Percentiles rank a stretch among this genome's conserved stretches.
Conservation (phyloP, 1,140 invertebrate species). For the Drosophila albomicans region DNA sequence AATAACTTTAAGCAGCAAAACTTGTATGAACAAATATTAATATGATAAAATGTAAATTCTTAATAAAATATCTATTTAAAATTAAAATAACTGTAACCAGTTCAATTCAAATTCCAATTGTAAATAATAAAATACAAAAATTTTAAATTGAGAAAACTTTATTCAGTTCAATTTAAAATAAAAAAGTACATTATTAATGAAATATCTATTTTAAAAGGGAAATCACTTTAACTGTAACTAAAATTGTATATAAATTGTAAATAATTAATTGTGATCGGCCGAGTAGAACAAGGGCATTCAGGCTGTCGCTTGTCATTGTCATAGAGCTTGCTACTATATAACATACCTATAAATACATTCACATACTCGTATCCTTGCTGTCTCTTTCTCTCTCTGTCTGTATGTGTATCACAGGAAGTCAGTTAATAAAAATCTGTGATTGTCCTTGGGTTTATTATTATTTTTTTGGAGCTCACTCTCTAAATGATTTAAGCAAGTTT, state of each 20-base stretch:
- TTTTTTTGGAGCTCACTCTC: conserved; percentile 53
- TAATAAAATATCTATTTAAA: no score
- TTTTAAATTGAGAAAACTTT: no score
- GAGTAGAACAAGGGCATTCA: neutral
- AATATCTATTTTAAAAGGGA: no score
- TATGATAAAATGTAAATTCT: no score
- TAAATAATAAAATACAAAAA: no score
- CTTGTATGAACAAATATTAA: no score
- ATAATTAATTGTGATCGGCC: conserved; percentile 1
- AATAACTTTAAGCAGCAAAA: no score
- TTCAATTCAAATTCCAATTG: no score
- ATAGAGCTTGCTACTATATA: neutral
- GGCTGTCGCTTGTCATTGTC: neutral
- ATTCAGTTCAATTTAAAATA: no score
- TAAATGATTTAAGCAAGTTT: conserved; percentile 58
- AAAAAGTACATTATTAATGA: no score
- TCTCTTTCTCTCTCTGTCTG: neutral
- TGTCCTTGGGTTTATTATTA: conserved; percentile 35
- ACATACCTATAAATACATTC: neutral
- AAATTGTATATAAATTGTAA: neutral
- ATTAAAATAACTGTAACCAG: no score
- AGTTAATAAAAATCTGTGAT: conserved; percentile 56
- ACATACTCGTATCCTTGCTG: neutral
- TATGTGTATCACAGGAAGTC: neutral
- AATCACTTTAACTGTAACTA: no score